A percentile compares a stretch with the other conserved stretches of the same genome.
These are phyloP conservation scores for Hylyphantes graminicola DNA, from an alignment of 1,140 invertebrate species.

Conservation along the genomic window DNA sequence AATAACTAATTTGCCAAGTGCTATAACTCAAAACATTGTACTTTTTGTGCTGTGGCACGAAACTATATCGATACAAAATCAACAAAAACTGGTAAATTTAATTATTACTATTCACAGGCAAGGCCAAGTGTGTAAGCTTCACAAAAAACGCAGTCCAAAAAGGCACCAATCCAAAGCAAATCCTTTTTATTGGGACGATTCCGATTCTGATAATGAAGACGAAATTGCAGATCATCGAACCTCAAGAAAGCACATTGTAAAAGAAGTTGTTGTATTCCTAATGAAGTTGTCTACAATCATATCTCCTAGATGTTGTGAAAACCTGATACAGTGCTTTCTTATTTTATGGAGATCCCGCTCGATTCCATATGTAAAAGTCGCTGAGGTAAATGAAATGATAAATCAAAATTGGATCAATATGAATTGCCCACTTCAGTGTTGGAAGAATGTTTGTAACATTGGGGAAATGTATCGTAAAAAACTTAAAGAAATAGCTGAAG, in stretches of 20 bases:
- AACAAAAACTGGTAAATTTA: too few relatives aligned
- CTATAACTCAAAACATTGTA: too few relatives aligned
- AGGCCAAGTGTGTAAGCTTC: too few relatives aligned
- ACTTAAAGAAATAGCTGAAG: neutral
- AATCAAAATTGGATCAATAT: neutral
- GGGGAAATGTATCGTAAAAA: neutral
- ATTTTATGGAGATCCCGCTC: neutral
- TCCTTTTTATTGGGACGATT: too few relatives aligned
- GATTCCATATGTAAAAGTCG: slow-evolving; percentile 2
- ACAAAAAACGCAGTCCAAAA: too few relatives aligned
- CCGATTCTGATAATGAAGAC: neutral
- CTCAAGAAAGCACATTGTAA: neutral
- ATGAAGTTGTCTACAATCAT: neutral
- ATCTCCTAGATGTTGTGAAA: neutral
- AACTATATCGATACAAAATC: too few relatives aligned
- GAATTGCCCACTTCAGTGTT: neutral
- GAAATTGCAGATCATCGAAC: neutral
- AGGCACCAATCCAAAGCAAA: too few relatives aligned
- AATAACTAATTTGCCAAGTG: too few relatives aligned
- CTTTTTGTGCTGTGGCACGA: too few relatives aligned
- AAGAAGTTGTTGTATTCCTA: slow-evolving; percentile 15
- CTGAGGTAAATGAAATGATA: neutral
- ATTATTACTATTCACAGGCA: too few relatives aligned
- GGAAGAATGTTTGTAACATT: neutral
- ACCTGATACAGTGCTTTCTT: neutral